Evolutionary conservation across 2,888 invertebrate species (phyloP).

Genomic region (Julus scandinavius): DNA sequence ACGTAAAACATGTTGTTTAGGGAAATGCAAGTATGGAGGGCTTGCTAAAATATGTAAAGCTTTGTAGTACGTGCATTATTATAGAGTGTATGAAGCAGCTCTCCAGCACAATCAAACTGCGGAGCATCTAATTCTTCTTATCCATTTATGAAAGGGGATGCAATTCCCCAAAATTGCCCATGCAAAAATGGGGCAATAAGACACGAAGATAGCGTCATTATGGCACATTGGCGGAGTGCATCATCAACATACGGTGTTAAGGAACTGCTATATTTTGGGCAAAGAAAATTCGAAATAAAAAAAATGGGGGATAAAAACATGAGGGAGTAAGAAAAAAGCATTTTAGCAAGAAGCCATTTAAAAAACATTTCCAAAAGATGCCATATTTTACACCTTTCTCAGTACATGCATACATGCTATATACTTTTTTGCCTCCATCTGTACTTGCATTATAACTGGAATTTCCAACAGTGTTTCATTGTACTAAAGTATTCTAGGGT

Average conservation of each 20-base stretch:
- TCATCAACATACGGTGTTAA: constrained; percentile 42
- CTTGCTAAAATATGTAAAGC: background rate
- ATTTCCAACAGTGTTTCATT: no score
- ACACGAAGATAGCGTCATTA: constrained; percentile 34
- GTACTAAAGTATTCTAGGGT: no score
- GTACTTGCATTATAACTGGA: background rate
- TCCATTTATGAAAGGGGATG: constrained; percentile 5
- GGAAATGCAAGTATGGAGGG: background rate
- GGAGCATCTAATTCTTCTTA: constrained; percentile 38
- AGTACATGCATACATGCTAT: background rate
- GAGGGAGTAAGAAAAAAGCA: constrained; percentile 34
- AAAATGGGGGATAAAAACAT: background rate
- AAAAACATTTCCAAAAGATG: constrained; percentile 8
- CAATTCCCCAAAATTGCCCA: constrained; percentile 35
- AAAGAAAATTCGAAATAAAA: background rate
- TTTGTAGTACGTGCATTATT: background rate
- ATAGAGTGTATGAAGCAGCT: background rate
- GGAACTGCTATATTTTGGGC: background rate
- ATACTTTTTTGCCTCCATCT: background rate
- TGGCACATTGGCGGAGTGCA: constrained; percentile 30
- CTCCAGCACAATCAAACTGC: constrained; percentile 9
- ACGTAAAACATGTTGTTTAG: background rate
- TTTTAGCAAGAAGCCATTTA: constrained; percentile 34
- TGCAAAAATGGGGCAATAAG: constrained; percentile 38
- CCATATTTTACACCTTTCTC: constrained; percentile 3